phyloP scores from a whole-genome alignment of 2,888 invertebrate species.

The Capitulum mitella region DNA sequence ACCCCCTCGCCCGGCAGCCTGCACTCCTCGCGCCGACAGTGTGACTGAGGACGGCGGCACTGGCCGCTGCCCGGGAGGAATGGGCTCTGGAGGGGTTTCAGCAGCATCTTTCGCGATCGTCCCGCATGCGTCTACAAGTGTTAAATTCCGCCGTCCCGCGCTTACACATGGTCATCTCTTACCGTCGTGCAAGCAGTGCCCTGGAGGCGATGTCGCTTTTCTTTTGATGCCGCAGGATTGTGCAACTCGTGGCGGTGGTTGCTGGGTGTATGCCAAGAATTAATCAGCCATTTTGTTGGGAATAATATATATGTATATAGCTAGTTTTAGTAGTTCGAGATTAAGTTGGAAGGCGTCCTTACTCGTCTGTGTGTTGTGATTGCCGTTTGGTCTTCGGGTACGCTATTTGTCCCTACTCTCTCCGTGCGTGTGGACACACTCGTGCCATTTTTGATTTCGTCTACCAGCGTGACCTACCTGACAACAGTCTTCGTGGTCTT shows the following conservation, averaged over 20 bases:
- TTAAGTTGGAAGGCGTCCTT: background rate
- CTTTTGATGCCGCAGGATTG: background rate
- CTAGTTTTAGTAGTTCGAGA: background rate
- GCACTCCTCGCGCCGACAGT: too few species aligned
- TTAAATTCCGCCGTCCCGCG: background rate
- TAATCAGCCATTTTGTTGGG: background rate
- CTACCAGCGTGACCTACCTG: background rate
- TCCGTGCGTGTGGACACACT: background rate
- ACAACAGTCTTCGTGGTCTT: background rate
- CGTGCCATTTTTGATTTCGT: background rate
- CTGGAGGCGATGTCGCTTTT: background rate
- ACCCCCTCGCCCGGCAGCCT: too few species aligned
- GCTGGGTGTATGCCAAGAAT: background rate
- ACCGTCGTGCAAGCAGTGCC: background rate
- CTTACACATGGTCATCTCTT: background rate
- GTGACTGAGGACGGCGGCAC: too few species aligned
- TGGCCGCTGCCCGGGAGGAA: too few species aligned
- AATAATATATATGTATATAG: background rate
- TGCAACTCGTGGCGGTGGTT: background rate
- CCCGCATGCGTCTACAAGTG: background rate
- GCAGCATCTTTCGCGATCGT: too few species aligned
- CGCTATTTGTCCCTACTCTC: background rate
- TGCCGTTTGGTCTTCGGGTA: background rate
- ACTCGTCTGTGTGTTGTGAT: background rate
- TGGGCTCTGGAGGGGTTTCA: too few species aligned